Conservation (phyloP, 2,113 vertebrate genomes). For the Peromyscus maniculatus region DNA sequence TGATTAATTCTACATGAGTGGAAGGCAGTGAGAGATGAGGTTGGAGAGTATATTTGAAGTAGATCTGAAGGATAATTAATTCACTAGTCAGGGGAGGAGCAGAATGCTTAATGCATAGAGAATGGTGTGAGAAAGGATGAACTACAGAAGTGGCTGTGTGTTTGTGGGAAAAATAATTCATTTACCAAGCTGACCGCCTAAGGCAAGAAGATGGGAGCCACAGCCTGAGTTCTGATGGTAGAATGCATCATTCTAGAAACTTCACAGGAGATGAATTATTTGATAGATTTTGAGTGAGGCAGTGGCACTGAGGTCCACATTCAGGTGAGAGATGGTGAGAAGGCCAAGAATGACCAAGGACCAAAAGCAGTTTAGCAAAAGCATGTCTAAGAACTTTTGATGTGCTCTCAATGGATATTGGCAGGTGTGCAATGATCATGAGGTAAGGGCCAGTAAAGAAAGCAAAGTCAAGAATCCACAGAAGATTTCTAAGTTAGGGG, state of each 20-base stretch:
- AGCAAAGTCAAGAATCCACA: background rate
- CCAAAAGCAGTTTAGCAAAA: background rate
- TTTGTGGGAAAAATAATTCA: background rate
- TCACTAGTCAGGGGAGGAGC: background rate
- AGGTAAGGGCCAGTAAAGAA: background rate
- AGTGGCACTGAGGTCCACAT: background rate
- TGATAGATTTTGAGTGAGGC: background rate
- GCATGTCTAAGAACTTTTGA: background rate
- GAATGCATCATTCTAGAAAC: background rate
- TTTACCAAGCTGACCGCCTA: background rate
- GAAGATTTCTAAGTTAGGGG: background rate
- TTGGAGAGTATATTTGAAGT: conserved; percentile 7
- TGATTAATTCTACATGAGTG: background rate
- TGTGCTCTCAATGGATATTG: background rate
- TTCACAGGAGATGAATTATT: background rate
- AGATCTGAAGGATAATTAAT: conserved; percentile 39
- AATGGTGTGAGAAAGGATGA: background rate
- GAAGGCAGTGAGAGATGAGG: conserved; percentile 25
- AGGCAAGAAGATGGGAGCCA: background rate
- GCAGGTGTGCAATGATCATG: background rate
- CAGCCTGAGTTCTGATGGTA: background rate
- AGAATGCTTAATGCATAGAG: background rate
- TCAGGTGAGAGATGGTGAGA: background rate
- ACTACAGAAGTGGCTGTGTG: background rate
- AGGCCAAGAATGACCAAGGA: no score